Percentiles rank a stretch among this genome's conserved stretches.
Evolutionary conservation across 1,140 invertebrate genomes (phyloP).

Genomic region (Brachionus paranguensis): DNA sequence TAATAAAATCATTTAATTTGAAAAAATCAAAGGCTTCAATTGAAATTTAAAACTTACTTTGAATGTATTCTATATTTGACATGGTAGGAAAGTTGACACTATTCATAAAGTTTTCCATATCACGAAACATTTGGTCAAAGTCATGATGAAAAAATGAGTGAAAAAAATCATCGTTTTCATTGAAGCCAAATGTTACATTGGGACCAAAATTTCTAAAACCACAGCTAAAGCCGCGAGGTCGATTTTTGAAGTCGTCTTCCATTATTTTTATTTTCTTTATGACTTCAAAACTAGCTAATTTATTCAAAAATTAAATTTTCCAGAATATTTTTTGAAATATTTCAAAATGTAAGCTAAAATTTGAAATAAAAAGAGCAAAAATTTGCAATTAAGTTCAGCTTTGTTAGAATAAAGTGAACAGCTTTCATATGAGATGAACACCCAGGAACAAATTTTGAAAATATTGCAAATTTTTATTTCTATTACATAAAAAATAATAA

Average conservation of each 20-base stretch:
- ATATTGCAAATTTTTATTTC: background rate
- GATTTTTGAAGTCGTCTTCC: constrained; percentile 25
- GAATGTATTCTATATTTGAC: background rate
- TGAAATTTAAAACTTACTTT: background rate
- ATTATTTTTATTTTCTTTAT: background rate
- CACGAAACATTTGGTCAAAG: constrained; percentile 4
- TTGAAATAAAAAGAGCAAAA: background rate
- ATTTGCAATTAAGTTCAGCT: background rate
- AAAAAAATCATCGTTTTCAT: constrained; percentile 18
- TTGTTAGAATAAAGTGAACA: background rate
- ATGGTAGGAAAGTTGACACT: background rate
- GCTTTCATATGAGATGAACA: background rate
- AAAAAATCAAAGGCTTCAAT: too few relatives aligned
- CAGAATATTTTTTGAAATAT: background rate
- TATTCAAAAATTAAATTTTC: background rate
- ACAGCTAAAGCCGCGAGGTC: background rate
- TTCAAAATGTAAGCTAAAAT: background rate
- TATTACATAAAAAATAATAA: background rate
- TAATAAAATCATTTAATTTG: too few relatives aligned
- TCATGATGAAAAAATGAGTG: constrained; percentile 22
- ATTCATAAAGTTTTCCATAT: constrained; percentile 32
- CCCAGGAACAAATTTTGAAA: background rate
- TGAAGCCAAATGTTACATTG: background rate
- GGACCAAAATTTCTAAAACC: background rate
- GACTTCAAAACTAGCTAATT: background rate